Evolutionary conservation across 1,140 invertebrate genomes (phyloP), one percentile per base, ranked within the genome.

Genomic region (Cecropterus lyciades): DNA sequence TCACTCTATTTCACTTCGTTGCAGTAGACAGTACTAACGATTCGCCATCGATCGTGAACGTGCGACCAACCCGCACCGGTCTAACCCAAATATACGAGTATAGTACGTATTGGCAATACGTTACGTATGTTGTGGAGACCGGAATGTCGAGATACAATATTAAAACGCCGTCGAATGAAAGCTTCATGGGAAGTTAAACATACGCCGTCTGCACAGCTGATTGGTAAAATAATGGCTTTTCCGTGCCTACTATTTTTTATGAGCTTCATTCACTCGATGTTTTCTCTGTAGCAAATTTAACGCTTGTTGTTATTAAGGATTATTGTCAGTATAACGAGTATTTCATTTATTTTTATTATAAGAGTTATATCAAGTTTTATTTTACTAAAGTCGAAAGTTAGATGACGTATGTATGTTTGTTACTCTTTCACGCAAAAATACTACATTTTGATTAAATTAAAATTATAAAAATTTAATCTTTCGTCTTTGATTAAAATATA

Each of bases 1-100:
- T 56, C 56, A 68, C 40, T 74, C 45, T 77, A 73, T 74, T 73
- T 77, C 72, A 67, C 69, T 63, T 65, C 49, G 55, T 37, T 45
- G 15, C 52, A 55, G 43, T 69, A 65, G 52, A 57, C 45, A 49
- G 42, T 48, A 65, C 55, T 72, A 69, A 72, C 65, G 67, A 75
- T 65, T 64, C 53, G 13, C 51, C 64, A 74, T 69, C 67, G 49
- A 66, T 70, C 65, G 56, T 55, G 30, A 66, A 69, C 62, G 65
- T 65, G 55, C 30, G 43, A 55, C 46, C 40, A 65, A 27, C 51
- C 59, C 43, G 49, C 60, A 57, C 62, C 16, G 48, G 67, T 56
- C 43, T 59, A 46, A 62, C 49, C 45, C 16, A 43, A 48, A 67
- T 60, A 62, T n/a, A n/a, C n/a, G n/a, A n/a, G n/a, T 52, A 45